Conservation (phyloP, 2,113 vertebrate genomes). For the Tautogolabrus adspersus region DNA sequence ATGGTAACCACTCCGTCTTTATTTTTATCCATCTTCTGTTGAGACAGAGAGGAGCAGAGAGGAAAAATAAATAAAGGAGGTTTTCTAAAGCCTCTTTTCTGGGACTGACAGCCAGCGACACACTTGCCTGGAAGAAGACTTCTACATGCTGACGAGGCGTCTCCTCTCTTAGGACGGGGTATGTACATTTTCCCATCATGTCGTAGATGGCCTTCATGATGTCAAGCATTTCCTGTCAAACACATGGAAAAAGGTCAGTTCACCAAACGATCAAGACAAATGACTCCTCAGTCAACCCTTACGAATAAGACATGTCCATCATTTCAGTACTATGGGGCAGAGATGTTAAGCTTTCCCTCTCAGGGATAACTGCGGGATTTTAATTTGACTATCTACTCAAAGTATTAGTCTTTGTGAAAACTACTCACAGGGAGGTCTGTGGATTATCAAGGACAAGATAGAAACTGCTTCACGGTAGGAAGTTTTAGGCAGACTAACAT, state of each 20-base stretch:
- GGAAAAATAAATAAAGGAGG: not conserved
- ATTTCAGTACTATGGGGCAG: no score
- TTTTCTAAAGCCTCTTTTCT: not conserved
- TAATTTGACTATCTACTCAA: not conserved
- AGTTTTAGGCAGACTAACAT: not conserved
- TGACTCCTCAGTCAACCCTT: not conserved
- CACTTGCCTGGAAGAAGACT: conserved; percentile 94
- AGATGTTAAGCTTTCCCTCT: not conserved
- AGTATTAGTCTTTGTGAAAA: not conserved
- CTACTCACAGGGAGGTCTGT: not conserved
- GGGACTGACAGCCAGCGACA: not conserved
- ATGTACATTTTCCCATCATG: conserved; percentile 99
- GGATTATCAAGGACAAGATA: not conserved
- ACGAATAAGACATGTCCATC: no score
- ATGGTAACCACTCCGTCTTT: conserved; percentile 99
- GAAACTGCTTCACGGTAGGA: not conserved
- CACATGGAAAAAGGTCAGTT: not conserved
- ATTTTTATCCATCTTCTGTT: conserved; percentile 99
- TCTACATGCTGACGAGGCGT: conserved; percentile 95
- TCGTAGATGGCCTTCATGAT: conserved; percentile 99
- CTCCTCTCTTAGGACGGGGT: conserved; percentile 95
- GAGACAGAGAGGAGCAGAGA: conserved; percentile 1
- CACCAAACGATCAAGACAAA: not conserved
- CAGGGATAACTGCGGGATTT: no score
- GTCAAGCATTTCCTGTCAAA: conserved; percentile 94